Conservation (phyloP, 1,140 invertebrate species). For the Doryteuthis pealeii region DNA sequence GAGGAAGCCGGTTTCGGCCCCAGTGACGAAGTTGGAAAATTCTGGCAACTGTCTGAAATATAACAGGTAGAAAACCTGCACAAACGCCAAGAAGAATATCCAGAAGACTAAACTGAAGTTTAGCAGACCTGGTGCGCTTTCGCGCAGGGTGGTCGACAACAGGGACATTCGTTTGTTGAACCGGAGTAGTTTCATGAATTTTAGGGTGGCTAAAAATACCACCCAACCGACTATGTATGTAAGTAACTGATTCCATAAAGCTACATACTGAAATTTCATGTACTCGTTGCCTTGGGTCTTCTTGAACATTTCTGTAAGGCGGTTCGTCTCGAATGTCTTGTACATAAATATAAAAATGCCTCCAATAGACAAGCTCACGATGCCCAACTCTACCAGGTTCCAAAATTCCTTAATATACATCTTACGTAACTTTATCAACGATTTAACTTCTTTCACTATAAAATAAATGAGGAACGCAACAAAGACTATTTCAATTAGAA, state of each 20-base stretch:
- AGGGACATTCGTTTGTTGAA: slow-evolving; percentile 64
- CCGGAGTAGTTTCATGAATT: slow-evolving; percentile 63
- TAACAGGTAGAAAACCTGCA: slow-evolving; percentile 64
- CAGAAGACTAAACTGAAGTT: slow-evolving; percentile 59
- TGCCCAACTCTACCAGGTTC: slow-evolving; percentile 60
- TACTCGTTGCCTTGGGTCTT: slow-evolving; percentile 62
- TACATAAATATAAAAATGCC: slow-evolving; percentile 60
- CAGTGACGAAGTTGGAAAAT: slow-evolving; percentile 62
- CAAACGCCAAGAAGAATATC: slow-evolving; percentile 59
- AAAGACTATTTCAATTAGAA: slow-evolving; percentile 49
- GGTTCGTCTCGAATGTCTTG: slow-evolving; percentile 49
- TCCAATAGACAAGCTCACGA: slow-evolving; percentile 57
- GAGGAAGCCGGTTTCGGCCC: slow-evolving; percentile 62
- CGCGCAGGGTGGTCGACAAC: slow-evolving; percentile 55
- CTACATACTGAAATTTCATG: slow-evolving; percentile 63
- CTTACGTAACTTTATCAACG: slow-evolving; percentile 33
- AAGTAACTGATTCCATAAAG: slow-evolving; percentile 62
- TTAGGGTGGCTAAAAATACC: slow-evolving; percentile 63
- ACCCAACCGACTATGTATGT: slow-evolving; percentile 62
- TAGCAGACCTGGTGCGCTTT: slow-evolving; percentile 48
- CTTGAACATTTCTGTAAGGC: slow-evolving; percentile 57
- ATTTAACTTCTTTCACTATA: slow-evolving; percentile 51
- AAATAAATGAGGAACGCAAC: slow-evolving; percentile 63
- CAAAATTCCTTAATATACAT: slow-evolving; percentile 60
- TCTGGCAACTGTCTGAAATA: slow-evolving; percentile 57